Base-by-base conservation (phyloP, 37 sponge, comb jelly and placozoan species). In the Geodia barretti region DNA sequence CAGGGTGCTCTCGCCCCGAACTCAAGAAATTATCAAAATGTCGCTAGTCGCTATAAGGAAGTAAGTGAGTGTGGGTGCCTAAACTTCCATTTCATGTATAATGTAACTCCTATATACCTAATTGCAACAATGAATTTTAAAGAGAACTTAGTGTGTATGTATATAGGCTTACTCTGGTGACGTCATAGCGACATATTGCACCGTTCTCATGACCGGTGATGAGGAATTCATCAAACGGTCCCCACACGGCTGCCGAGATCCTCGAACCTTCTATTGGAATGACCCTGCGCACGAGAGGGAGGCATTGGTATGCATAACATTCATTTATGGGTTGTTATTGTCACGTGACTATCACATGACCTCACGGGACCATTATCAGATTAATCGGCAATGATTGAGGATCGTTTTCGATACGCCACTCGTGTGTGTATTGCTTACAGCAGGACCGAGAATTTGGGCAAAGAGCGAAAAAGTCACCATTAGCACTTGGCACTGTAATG, bases 171-270 rank as follows among this genome's bases (percentile, higher is more conserved):
- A 85, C 86, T 35, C 74, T 32, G 17, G 64, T 23, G 28, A 85
- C 65, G 70, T 92, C 82, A 73, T 91, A 93, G 59, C 90, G 88
- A 4, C 87, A 42, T 1, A 95, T 9, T 4, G 82, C 43, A 2
- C 99, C 99, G 83, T 92, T 75, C 67, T 94, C 99, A 67, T 96
- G 95, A 24, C 97, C 99, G 2, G 97, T 92, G 30, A 98, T 79
- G 20, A 96, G 8, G 60, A 82, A 84, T 72, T 94, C 78, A 47
- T 98, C 99, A 77, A 94, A 82, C 26, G 89, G 80, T 30, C 99
- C 97, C 99, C 99, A 98, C 4, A 89, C 54, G 21, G 93, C 97
- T 17, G 93, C 80, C 31, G 95, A 96, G 39, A 96, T 86, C 64
- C 85, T 89, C 1, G 77, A 61, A 33, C 47, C 68, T 1, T 90